A percentile compares a stretch with the other conserved stretches of the same genome.
phyloP scores from a whole-genome alignment of 2,888 invertebrate genomes.

The Trachelus stipa region DNA sequence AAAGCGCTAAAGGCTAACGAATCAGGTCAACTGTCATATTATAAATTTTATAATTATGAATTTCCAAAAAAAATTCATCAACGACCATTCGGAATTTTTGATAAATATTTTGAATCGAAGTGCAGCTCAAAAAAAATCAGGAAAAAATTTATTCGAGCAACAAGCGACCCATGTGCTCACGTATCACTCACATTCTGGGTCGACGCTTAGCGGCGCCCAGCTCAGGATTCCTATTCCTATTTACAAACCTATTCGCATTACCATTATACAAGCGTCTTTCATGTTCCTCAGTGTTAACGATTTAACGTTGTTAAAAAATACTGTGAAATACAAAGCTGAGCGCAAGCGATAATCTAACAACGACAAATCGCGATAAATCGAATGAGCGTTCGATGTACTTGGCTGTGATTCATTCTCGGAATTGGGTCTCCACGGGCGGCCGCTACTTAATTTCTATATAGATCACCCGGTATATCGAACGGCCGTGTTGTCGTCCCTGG shows the following conservation, averaged over 20 bases:
- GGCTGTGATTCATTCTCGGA: background rate
- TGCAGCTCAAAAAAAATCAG: background rate
- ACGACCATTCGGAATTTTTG: background rate
- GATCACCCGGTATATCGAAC: background rate
- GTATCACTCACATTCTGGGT: background rate
- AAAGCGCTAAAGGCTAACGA: background rate
- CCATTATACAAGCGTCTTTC: background rate
- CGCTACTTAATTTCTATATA: background rate
- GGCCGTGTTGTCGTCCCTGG: background rate
- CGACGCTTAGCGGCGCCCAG: background rate
- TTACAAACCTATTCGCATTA: background rate
- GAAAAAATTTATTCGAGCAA: background rate
- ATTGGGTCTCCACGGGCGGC: background rate
- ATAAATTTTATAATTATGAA: background rate
- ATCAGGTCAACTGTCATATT: background rate
- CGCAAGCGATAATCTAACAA: background rate
- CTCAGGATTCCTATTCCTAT: background rate
- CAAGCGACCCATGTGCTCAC: background rate
- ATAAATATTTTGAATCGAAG: background rate
- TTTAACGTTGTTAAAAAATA: background rate
- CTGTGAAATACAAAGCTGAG: conserved; percentile 13
- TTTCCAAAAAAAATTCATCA: no score
- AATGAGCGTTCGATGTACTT: background rate
- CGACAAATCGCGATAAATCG: background rate
- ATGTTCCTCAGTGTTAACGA: background rate